phyloP scores from a whole-genome alignment of 2,113 vertebrate genomes.

The Panthera leo region DNA sequence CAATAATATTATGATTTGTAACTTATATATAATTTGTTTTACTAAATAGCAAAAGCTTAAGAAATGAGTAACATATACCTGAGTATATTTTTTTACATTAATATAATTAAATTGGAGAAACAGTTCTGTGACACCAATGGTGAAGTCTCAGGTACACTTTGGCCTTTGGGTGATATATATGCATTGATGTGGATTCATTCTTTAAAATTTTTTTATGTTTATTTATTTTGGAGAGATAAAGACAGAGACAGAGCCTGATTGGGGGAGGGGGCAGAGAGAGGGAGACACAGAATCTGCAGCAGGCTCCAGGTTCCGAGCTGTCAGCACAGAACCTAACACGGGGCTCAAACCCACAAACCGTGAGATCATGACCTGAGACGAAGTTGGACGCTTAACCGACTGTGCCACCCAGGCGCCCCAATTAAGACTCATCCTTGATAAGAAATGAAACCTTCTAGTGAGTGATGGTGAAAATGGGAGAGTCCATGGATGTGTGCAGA shows the following conservation, averaged over 20 bases:
- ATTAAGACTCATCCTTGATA: not conserved
- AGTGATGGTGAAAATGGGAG: not conserved
- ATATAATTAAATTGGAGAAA: not conserved
- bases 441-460: not conserved
- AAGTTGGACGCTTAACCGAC: rapidly evolving
- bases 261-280: too few species aligned
- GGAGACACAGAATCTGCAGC: too few species aligned
- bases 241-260: too few species aligned
- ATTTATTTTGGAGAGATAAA: too few species aligned
- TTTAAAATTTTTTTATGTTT: too few species aligned
- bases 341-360: too few species aligned
- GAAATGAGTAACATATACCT: not conserved
- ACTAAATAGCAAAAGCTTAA: not conserved
- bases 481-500: not conserved
- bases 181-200: too few species aligned
- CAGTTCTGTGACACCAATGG: not conserved
- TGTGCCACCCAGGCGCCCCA: too few species aligned
- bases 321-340: rapidly evolving
- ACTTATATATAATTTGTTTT: not conserved
- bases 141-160: not conserved
- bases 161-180: too few species aligned
- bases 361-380: too few species aligned
- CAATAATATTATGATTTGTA: not conserved
- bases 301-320: too few species aligned
- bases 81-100: not conserved